Base-by-base conservation (phyloP, 2,113 vertebrate species). In the Corythornis vintsioides region DNA sequence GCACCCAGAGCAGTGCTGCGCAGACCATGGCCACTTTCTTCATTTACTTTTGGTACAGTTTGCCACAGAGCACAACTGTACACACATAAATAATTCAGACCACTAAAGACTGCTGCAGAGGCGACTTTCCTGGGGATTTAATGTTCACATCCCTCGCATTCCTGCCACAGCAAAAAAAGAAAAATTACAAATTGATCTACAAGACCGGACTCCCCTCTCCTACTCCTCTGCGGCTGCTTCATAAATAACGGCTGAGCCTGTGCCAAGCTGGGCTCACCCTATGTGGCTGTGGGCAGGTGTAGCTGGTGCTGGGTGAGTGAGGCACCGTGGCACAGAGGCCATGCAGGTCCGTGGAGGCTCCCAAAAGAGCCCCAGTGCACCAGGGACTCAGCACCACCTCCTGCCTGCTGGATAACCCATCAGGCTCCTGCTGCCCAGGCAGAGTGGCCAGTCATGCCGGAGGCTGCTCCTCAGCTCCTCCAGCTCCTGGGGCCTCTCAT, bases 21-120 rank as follows among this genome's bases (percentile, higher is more conserved):
- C 53, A 26, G 43, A 10, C 33, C 5, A 3, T 38, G 4, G 67
- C 0, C 7, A 2, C 43, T 0, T 6, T 6, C 2, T 52, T 75
- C 43, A 3, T 40, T 31, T 19, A 18, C n/a, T 50, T 35, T 28
- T 9, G 75, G 66, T 50, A n/a, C 11, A 2, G 71, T 10, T 63
- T 9, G 33, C 74, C 8, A 6, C 3, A 0, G 0, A 66, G 87
- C 74, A 64, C 70, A 31, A 85, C 77, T 38, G 70, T 64, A 64
- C 93, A 56, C 65, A 83, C 93, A 95, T 95, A 60, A 96, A 96
- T 96, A 97, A 97, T 97, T 96, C 96, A 97, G 76, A 40, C 72
- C 80, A 6, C 91, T 94, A 69, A 93, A 85, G 26, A 57, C 60
- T n/a, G 64, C 96, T 11, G 69, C 14, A 31, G 77, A 33, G 8